phyloP scores from a whole-genome alignment of 1,140 invertebrate species.

The Metopolophium dirhodum region DNA sequence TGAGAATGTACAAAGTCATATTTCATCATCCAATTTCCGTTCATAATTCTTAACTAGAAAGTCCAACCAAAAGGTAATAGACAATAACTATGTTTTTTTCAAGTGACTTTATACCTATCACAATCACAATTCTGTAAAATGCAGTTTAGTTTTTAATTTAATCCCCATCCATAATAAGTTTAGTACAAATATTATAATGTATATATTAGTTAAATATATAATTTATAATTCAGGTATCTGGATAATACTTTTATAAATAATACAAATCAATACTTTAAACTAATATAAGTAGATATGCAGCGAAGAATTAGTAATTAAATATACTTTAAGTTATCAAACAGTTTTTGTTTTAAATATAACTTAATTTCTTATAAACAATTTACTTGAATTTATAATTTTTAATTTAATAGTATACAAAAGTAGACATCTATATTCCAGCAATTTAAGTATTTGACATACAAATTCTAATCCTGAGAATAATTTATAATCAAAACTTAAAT shows the following conservation, averaged over 20 bases:
- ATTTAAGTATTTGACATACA: neutral
- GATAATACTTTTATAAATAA: neutral
- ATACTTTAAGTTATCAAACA: neutral
- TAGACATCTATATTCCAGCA: neutral
- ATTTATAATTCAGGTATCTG: neutral
- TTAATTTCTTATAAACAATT: neutral
- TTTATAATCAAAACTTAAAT: neutral
- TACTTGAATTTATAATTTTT: neutral
- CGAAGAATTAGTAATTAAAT: neutral
- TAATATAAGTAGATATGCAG: neutral
- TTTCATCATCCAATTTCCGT: neutral
- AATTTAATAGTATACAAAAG: neutral
- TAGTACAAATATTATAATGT: neutral
- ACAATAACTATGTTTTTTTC: slow-evolving; percentile 23
- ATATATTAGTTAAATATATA: neutral
- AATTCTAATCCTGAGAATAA: neutral
- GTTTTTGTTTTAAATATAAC: neutral
- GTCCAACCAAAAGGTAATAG: neutral
- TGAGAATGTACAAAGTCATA: neutral
- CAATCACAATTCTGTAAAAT: neutral
- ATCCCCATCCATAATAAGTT: neutral
- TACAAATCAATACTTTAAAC: neutral
- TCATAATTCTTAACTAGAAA: neutral
- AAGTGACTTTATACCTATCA: slow-evolving; percentile 27
- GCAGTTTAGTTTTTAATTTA: neutral